phyloP scores from a whole-genome alignment of 2,888 invertebrate species.

The Lasius platythorax region DNA sequence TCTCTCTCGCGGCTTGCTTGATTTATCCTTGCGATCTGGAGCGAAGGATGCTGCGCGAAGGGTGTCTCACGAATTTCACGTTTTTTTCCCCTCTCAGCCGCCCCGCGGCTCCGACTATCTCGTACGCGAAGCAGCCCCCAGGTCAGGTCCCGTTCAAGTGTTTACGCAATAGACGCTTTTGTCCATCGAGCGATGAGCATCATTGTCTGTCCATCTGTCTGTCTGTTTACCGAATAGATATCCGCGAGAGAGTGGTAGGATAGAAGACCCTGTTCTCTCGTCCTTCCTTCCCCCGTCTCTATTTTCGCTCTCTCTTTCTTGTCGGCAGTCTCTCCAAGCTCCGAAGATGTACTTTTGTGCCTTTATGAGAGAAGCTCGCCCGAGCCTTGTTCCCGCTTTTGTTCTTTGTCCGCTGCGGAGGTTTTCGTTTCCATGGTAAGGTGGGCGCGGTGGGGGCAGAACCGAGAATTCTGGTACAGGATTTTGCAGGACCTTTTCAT shows the following conservation, averaged over 20 bases:
- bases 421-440: constrained; percentile 73
- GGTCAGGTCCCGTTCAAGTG: constrained; percentile 81
- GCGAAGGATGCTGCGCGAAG: constrained; percentile 56
- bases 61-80: constrained; percentile 46
- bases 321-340: constrained; percentile 70
- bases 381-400: constrained; percentile 76
- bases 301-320: constrained; percentile 10
- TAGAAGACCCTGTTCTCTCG: constrained; percentile 37
- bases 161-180: constrained; percentile 86
- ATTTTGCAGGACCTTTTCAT: constrained; percentile 71
- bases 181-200: constrained; percentile 85
- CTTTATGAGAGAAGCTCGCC: constrained; percentile 80
- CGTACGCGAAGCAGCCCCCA: constrained; percentile 60
- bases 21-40: constrained; percentile 63
- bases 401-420: constrained; percentile 69
- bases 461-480: constrained; percentile 61
- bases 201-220: constrained; percentile 84
- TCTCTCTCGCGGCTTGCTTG: constrained; percentile 52
- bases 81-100: constrained; percentile 23
- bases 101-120: constrained; percentile 42
- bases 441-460: constrained; percentile 44
- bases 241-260: constrained; percentile 57
- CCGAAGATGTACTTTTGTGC: constrained; percentile 83
- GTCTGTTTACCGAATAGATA: constrained; percentile 84
- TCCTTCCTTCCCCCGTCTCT: constrained; percentile 17